A percentile compares a stretch with the other conserved stretches of the same genome.
These are phyloP conservation scores for Chiloscyllium punctatum DNA, from an alignment of 2,797 vertebrate genomes.

Conservation along the genomic window DNA sequence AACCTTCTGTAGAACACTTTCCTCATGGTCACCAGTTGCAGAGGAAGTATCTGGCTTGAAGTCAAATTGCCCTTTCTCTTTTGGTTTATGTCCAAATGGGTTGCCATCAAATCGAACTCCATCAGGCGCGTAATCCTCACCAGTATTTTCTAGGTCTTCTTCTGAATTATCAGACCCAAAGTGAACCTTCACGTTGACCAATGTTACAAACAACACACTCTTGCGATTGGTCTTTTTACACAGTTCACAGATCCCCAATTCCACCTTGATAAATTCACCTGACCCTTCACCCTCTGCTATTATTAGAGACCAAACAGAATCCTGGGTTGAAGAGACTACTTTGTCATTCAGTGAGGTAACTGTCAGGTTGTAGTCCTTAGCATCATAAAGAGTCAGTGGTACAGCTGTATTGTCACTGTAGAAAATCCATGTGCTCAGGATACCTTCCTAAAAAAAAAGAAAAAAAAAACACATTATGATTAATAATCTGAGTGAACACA, in stretches of 20 bases:
- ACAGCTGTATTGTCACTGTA: conserved; percentile 87
- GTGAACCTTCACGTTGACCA: conserved; percentile 74
- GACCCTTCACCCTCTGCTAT: conserved; percentile 79
- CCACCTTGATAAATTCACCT: conserved; percentile 71
- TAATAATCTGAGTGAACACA: not conserved
- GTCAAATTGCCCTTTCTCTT: conserved; percentile 19
- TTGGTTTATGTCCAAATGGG: conserved; percentile 17
- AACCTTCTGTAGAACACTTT: not conserved
- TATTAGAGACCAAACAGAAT: conserved; percentile 77
- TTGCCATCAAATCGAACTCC: conserved; percentile 15
- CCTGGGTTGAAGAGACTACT: conserved; percentile 76
- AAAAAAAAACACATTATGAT: not conserved
- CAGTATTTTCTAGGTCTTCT: conserved; percentile 60
- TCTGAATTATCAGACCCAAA: conserved; percentile 75
- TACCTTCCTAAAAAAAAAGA: conserved; percentile 72
- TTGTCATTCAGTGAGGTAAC: conserved; percentile 78
- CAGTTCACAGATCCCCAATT: conserved; percentile 87
- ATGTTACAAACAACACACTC: conserved; percentile 76
- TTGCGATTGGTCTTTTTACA: conserved; percentile 97
- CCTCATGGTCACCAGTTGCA: not conserved
- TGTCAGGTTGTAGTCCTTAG: conserved; percentile 92
- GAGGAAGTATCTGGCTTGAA: not conserved
- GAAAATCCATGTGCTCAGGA: conserved; percentile 87
- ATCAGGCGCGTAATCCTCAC: conserved; percentile 27
- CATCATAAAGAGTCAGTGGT: conserved; percentile 81